Base-by-base conservation (phyloP, 2,797 vertebrate genomes). In the Centropyge bicolor region DNA sequence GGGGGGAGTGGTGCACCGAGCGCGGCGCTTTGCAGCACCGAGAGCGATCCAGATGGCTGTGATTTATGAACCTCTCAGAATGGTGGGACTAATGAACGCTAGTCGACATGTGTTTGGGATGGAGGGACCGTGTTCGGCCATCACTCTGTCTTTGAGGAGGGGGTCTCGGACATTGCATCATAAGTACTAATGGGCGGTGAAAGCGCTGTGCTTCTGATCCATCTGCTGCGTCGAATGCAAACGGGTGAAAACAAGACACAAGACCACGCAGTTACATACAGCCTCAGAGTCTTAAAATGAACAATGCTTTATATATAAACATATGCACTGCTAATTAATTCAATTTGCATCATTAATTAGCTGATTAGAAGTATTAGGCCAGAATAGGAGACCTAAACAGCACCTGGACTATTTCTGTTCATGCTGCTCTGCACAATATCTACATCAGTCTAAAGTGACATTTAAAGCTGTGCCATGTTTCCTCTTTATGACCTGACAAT, bases 61-160 rank as follows among this genome's bases (percentile, higher is more conserved):
- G 87, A 94, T 93, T 91, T 83, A 89, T 86, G 87, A 83, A 90
- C 69, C 81, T 78, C 76, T 87, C 78, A 16, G 75, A 91, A 87
- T 0, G 59, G 74, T 54, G 84, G 72, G 79, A 86, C 90, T 88
- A 91, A 92, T 82, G 85, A 89, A 89, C 78, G 60, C 78, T 24
- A 17, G 75, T 27, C 86, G 38, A 89, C 90, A 89, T 75, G 91
- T 86, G 89, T 88, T 89, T 48, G 81, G 87, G 80, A 88, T 51
- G 74, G 82, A 67, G 82, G 78, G 74, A 65, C 57, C 43, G 55
- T 89, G 89, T 88, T 80, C 68, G 43, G 41, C 82, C 62, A 83
- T 85, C 83, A 54, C 49, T 84, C 82, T 36, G 76, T 77, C 83
- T 81, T 84, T 45, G 73, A 77, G 78, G 72, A 68, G 68, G 62